Percentiles rank a stretch among this genome's conserved stretches.
phyloP scores from a whole-genome alignment of 2,113 vertebrate genomes.

The Pelodiscus sinensis region DNA sequence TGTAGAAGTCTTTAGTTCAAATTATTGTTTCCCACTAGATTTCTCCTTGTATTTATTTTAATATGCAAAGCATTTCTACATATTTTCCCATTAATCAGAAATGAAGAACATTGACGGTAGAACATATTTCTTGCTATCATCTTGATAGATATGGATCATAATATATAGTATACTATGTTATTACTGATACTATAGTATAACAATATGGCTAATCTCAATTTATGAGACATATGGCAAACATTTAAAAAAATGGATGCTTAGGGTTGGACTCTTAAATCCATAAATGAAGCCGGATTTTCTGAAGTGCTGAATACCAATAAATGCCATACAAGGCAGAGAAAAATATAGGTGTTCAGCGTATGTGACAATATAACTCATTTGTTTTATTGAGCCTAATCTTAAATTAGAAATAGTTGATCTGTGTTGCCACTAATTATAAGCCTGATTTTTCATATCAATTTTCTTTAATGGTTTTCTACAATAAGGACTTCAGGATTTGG shows the following conservation, averaged over 20 bases:
- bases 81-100: background rate
- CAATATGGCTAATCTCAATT: background rate
- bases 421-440: background rate
- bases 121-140: conserved; percentile 19
- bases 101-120: background rate
- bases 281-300: background rate
- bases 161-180: background rate
- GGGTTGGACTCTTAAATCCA: background rate
- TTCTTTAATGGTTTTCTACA: background rate
- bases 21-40: conserved; percentile 56
- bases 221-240: background rate
- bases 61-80: conserved; percentile 33
- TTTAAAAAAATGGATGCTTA: background rate
- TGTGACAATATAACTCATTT: background rate
- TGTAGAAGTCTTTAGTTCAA: conserved; percentile 16
- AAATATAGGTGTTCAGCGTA: background rate
- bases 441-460: background rate
- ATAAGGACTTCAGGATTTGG: background rate
- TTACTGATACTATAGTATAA: no score
- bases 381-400: background rate
- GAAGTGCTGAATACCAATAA: background rate
- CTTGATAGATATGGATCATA: conserved; percentile 29
- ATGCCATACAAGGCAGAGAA: background rate
- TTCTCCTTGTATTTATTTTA: conserved; percentile 59
- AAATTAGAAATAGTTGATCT: background rate